Percentiles rank a stretch among this genome's conserved stretches.
Evolutionary conservation across 2,113 vertebrate genomes (phyloP).

Genomic region (Australoheros scitulus): DNA sequence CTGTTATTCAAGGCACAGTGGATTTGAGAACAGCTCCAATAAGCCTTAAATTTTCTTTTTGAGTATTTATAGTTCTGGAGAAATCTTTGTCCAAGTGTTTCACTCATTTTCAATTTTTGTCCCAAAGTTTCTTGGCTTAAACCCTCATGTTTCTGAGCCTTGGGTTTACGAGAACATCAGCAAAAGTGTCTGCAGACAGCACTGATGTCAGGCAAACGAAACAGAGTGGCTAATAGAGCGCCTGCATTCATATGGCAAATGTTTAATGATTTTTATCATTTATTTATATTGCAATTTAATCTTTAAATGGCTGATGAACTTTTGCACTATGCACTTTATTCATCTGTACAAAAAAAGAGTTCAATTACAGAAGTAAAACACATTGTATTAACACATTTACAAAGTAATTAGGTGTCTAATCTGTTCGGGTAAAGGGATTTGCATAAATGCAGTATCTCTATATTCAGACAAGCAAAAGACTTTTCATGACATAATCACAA

Average conservation of each 20-base stretch:
- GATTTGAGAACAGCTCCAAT: constrained; percentile 5
- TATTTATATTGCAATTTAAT: neutral
- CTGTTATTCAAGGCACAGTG: neutral
- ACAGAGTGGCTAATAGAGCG: neutral
- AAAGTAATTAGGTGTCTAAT: constrained; percentile 27
- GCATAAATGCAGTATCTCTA: neutral
- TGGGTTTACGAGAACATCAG: neutral
- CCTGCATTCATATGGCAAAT: neutral
- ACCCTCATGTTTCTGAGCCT: neutral
- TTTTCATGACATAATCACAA: neutral
- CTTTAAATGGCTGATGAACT: constrained; percentile 2
- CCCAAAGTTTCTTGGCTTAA: neutral
- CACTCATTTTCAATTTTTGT: neutral
- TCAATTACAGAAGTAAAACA: neutral
- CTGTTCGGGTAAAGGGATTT: constrained; percentile 19
- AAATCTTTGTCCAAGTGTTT: constrained; percentile 3
- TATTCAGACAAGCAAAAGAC: constrained; percentile 5
- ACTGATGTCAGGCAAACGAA: constrained; percentile 4
- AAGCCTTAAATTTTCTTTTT: constrained; percentile 35
- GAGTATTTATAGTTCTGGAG: constrained; percentile 1
- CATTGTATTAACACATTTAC: neutral
- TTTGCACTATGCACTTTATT: neutral
- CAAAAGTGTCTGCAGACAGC: constrained; percentile 35
- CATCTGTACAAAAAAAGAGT: neutral
- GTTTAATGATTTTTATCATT: neutral